phyloP scores from a whole-genome alignment of 2,888 invertebrate genomes.

The Eupithecia exiguata region DNA sequence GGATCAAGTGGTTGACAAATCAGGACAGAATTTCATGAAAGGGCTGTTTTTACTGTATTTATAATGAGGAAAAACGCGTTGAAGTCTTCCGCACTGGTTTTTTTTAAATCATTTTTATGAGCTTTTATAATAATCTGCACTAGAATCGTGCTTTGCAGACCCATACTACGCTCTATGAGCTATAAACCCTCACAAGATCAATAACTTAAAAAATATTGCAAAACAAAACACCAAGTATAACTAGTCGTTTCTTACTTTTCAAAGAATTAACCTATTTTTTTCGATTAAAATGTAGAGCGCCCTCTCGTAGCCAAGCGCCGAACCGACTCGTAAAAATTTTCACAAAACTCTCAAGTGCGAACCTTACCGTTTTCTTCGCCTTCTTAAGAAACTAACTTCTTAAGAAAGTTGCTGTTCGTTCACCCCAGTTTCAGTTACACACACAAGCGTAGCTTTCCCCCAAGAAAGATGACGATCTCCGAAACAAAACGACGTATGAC shows the following conservation, averaged over 20 bases:
- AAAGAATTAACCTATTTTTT: neutral
- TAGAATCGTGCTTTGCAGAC: neutral
- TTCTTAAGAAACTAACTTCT: conserved; percentile 79
- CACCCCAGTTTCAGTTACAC: conserved; percentile 49
- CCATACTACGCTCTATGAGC: neutral
- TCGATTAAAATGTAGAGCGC: conserved; percentile 55
- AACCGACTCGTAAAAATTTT: conserved; percentile 71
- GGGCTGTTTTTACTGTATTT: conserved; percentile 19
- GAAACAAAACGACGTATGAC: conserved; percentile 53
- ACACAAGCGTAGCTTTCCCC: conserved; percentile 50
- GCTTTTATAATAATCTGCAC: neutral
- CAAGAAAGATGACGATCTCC: conserved; percentile 46
- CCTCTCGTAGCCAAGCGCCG: conserved; percentile 65
- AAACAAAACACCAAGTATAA: neutral
- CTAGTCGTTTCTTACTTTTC: neutral
- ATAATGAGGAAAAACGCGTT: conserved; percentile 38
- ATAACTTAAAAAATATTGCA: neutral
- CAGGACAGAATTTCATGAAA: conserved; percentile 24
- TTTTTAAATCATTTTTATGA: neutral
- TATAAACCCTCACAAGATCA: neutral
- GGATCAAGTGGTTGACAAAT: conserved; percentile 35
- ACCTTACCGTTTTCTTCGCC: conserved; percentile 81
- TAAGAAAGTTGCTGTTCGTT: conserved; percentile 74
- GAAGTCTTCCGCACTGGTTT: conserved; percentile 30
- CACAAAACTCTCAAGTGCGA: conserved; percentile 77